Evolutionary conservation across 2,888 invertebrate genomes (phyloP).

Genomic region (Pheosia tremula): DNA sequence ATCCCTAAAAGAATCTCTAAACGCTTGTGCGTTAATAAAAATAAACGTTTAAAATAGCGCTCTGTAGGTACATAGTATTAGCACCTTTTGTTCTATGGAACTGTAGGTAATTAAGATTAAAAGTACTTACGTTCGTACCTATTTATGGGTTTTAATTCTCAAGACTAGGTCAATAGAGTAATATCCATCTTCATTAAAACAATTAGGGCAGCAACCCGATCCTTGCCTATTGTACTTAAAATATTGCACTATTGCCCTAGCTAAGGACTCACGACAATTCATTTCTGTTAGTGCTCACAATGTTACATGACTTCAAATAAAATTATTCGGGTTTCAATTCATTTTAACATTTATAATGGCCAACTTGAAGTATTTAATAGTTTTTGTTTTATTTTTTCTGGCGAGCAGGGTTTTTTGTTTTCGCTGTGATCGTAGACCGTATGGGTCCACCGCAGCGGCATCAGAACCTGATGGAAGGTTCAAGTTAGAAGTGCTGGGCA

Average conservation of each 20-base stretch:
- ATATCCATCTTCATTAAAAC: constrained; percentile 29
- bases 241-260: neutral
- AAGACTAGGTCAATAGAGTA: constrained; percentile 7
- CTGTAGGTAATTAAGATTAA: neutral
- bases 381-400: constrained; percentile 11
- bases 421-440: constrained; percentile 72
- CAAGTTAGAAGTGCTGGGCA: constrained; percentile 53
- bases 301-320: constrained; percentile 2
- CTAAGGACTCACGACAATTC: neutral
- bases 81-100: too few relatives aligned
- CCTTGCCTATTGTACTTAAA: constrained; percentile 8
- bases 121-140: neutral
- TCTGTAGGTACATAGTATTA: too few relatives aligned
- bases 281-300: constrained; percentile 1
- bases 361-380: constrained; percentile 4
- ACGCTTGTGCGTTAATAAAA: too few relatives aligned
- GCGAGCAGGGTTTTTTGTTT: constrained; percentile 38
- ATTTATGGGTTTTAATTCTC: constrained; percentile 4
- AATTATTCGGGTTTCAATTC: neutral
- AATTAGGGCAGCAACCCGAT: constrained; percentile 34
- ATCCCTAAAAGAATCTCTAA: too few relatives aligned
- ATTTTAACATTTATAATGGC: constrained; percentile 11
- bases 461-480: constrained; percentile 71
- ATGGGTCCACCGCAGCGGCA: constrained; percentile 62
- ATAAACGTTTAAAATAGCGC: too few relatives aligned